Evolutionary conservation across 2,797 vertebrate genomes (phyloP).

Genomic region (Aselliscus stoliczkanus): DNA sequence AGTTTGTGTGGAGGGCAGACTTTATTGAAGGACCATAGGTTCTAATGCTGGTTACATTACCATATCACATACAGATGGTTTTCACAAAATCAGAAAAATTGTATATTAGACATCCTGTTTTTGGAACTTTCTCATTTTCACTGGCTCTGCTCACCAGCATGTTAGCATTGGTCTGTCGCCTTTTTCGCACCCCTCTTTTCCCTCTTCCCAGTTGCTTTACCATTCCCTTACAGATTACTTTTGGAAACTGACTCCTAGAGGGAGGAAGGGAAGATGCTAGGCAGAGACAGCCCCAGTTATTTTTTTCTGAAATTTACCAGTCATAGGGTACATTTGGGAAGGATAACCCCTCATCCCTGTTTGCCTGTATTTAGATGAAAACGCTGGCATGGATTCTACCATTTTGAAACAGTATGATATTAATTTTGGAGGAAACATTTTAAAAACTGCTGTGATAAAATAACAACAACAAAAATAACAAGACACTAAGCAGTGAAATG

Average conservation of each 20-base stretch:
- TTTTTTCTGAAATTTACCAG: background rate
- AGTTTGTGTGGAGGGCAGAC: background rate
- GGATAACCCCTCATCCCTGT: background rate
- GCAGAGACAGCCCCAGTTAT: background rate
- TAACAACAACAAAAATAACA: background rate
- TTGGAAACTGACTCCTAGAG: background rate
- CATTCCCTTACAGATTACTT: background rate
- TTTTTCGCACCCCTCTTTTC: background rate
- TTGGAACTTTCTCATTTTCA: background rate
- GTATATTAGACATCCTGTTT: background rate
- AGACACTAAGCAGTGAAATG: background rate
- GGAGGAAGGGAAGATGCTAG: background rate
- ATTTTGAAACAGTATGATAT: background rate
- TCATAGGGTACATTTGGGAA: background rate
- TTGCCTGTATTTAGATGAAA: background rate
- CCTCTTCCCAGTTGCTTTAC: background rate
- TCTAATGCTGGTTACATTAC: background rate
- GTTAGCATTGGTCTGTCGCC: background rate
- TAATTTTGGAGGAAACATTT: background rate
- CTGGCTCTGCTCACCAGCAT: background rate
- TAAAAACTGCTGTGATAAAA: background rate
- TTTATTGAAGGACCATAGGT: background rate
- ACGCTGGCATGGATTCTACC: background rate
- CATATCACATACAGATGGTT: background rate
- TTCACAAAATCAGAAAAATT: background rate